Conservation (phyloP, 2,888 invertebrate genomes). For the Lasioglossum pauxillum region DNA sequence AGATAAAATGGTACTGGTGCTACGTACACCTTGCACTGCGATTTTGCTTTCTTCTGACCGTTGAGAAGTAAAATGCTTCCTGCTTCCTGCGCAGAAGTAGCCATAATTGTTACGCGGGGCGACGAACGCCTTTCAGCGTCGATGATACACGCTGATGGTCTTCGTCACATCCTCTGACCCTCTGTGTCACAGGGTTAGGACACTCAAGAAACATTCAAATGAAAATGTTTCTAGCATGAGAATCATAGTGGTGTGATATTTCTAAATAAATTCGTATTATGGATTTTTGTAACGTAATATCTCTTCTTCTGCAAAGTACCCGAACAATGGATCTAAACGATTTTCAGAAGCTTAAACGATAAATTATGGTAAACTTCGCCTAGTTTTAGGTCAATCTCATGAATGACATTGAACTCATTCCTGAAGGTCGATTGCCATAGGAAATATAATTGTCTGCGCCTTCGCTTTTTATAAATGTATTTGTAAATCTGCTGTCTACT, state of each 20-base stretch:
- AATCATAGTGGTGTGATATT: too few relatives aligned
- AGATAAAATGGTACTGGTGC: not conserved
- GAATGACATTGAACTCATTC: too few relatives aligned
- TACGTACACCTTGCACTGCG: not conserved
- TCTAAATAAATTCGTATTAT: too few relatives aligned
- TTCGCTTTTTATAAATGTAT: too few relatives aligned
- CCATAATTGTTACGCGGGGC: not conserved
- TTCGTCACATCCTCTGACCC: not conserved
- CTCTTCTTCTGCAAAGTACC: too few relatives aligned
- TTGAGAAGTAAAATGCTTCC: not conserved
- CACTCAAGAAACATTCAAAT: not conserved
- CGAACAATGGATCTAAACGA: not conserved
- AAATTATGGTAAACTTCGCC: not conserved
- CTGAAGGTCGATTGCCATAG: too few relatives aligned
- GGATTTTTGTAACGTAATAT: too few relatives aligned
- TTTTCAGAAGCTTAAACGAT: not conserved
- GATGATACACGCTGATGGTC: not conserved
- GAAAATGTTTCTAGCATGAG: too few relatives aligned
- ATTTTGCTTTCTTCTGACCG: conserved; percentile 1
- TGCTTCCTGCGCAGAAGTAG: not conserved
- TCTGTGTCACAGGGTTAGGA: not conserved
- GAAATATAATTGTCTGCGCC: too few relatives aligned
- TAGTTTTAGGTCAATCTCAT: not conserved
- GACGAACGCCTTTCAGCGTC: not conserved
- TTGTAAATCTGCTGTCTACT: not conserved